A percentile compares a stretch with the other conserved stretches of the same genome.
Conservation (phyloP, 2,113 vertebrate species). For the Perca schrenkii region DNA sequence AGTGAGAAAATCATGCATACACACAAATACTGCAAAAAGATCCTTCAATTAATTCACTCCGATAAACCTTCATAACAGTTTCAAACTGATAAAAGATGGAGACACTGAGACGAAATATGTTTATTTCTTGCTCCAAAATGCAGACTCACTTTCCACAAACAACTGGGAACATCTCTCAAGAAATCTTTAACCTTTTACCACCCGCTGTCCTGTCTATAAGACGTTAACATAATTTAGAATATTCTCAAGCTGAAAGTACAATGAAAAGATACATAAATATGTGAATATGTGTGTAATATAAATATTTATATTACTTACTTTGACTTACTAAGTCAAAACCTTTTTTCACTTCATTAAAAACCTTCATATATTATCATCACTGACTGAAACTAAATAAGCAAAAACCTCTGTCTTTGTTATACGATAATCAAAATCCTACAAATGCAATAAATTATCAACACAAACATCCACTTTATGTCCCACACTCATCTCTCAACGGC, state of each 20-base stretch:
- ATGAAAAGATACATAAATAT: no score
- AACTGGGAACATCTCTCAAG: not conserved
- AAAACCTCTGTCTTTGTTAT: not conserved
- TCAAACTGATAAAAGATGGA: slow-evolving; percentile 1
- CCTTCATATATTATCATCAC: not conserved
- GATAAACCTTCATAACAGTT: not conserved
- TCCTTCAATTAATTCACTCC: not conserved
- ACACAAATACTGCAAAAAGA: not conserved
- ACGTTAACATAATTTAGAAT: not conserved
- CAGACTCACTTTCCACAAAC: not conserved
- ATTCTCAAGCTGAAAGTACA: not conserved
- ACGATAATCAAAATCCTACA: not conserved
- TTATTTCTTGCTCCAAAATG: not conserved
- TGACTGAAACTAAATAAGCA: not conserved
- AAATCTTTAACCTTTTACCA: not conserved
- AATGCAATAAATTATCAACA: not conserved
- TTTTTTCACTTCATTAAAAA: no score
- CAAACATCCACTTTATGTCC: not conserved
- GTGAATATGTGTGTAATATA: not conserved
- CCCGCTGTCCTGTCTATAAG: not conserved
- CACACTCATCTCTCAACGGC: not conserved
- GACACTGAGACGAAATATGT: not conserved
- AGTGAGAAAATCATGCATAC: not conserved
- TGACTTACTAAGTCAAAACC: no score
- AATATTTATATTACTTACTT: no score